These are phyloP conservation scores for Phortica magna DNA, from an alignment of 2,888 invertebrate species.

Conservation along the genomic window DNA sequence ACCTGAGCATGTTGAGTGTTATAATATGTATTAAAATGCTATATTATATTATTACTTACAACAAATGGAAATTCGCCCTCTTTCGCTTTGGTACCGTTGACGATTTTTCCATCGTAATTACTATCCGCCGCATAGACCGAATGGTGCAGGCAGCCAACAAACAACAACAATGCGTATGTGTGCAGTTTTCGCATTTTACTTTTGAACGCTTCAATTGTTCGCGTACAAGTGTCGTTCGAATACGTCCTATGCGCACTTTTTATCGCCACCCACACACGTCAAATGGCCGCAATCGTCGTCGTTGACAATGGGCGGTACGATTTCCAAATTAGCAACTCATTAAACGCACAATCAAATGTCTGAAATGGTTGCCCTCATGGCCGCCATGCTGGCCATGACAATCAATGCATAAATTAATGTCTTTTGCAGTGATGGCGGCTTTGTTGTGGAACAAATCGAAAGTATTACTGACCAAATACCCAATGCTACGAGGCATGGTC, in stretches of 20 bases:
- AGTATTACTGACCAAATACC: slow-evolving; percentile 72
- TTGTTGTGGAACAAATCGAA: slow-evolving; percentile 65
- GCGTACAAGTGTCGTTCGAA: slow-evolving; percentile 47
- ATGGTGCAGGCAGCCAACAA: neutral
- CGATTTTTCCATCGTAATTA: slow-evolving; percentile 61
- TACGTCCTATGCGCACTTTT: slow-evolving; percentile 31
- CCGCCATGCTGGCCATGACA: neutral
- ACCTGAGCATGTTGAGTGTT: slow-evolving; percentile 49
- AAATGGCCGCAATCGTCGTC: neutral
- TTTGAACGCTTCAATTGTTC: neutral
- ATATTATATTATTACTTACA: slow-evolving; percentile 54
- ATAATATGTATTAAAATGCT: neutral
- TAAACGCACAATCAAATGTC: neutral
- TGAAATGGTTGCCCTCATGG: neutral
- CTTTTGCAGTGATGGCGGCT: slow-evolving; percentile 46
- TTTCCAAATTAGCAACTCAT: neutral
- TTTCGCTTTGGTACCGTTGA: slow-evolving; percentile 69
- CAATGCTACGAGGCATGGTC: slow-evolving; percentile 81
- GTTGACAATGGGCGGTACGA: neutral
- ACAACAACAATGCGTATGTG: neutral
- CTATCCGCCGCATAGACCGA: neutral
- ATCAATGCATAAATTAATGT: slow-evolving; percentile 4
- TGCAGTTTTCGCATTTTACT: neutral
- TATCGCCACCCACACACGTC: slow-evolving; percentile 1
- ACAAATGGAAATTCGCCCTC: slow-evolving; percentile 71